Percentiles rank a stretch among this genome's conserved stretches.
Conservation (phyloP, 2,113 vertebrate genomes). For the Hydrochoerus hydrochaeris region DNA sequence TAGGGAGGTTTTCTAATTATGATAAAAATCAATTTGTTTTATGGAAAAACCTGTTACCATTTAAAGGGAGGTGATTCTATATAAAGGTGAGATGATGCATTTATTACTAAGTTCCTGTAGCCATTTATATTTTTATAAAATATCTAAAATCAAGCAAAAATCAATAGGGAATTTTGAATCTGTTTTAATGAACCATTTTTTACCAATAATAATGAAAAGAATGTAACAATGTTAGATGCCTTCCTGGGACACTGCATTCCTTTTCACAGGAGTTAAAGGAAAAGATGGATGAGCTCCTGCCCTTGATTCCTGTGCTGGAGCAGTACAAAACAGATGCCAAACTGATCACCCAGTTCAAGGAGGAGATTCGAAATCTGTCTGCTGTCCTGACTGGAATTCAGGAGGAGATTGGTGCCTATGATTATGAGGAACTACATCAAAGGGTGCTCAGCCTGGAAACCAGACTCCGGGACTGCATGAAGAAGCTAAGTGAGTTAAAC, state of each 20-base stretch:
- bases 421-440: conserved; percentile 97
- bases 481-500: conserved; percentile 96
- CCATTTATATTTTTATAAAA: conserved; percentile 47
- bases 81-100: neutral
- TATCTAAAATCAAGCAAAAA: conserved; percentile 61
- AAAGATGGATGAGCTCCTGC: conserved; percentile 97
- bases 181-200: conserved; percentile 47
- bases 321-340: conserved; percentile 99
- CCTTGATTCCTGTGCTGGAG: conserved; percentile 97
- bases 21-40: neutral
- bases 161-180: neutral
- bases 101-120: neutral
- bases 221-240: conserved; percentile 50
- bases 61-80: neutral
- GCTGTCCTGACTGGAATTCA: conserved; percentile 94
- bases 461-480: conserved; percentile 97
- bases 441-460: conserved; percentile 94
- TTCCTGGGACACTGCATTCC: conserved; percentile 45
- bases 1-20: conserved; percentile 17
- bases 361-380: conserved; percentile 97
- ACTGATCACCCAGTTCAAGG: conserved; percentile 97
- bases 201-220: conserved; percentile 42
- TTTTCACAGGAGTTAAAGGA: conserved; percentile 94
- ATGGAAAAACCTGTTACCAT: neutral
- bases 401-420: conserved; percentile 97